Base-by-base conservation (phyloP, 2,797 vertebrate species). In the Alectoris magna region DNA sequence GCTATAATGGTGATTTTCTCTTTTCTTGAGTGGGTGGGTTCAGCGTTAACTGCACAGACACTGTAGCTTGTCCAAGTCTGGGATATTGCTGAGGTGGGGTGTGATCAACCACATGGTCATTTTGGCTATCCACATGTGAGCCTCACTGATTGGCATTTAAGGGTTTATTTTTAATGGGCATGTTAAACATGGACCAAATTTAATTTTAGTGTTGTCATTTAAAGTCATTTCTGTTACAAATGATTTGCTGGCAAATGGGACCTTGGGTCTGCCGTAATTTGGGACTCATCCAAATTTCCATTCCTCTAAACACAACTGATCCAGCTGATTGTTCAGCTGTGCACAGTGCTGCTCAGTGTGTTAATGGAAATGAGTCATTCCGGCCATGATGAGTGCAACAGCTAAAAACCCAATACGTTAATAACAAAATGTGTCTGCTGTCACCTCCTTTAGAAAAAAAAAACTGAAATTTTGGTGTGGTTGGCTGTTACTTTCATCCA, bases 201-300 rank as follows among this genome's bases (percentile, higher is more conserved):
- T 77, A 80, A 71, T 93, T 95, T 90, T 70, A 53, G 11, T 81
- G 16, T 77, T 88, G 68, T 94, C 86, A 29, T 87, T 94, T 95
- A 26, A 93, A 94, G 81, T 88, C 1, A 82, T 88, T 91, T 88
- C 63, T 76, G 74, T 79, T 82, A 84, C 64, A 90, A 29, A 74
- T 58, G 29, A 86, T 94, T 93, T 93, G 68, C 75, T 88, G 88
- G 60, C 83, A 91, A 84, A 84, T 79, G 90, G 73, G 60, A 87
- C 0, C 0, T 88, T 84, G 59, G 66, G 70, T 88, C 70, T 88
- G 23, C 80, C 22, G 2, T 67, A 56, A 73, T 90, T 73, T 96
- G 94, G 68, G 49, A 24, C 70, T 92, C 2, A 1, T 90, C 92
- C 91, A 93, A 87, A 67, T 84, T 90, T 83, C 84, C 1, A 1